These are phyloP conservation scores for Lutjanus argentimaculatus DNA, from an alignment of 2,797 vertebrate genomes.

Conservation along the genomic window DNA sequence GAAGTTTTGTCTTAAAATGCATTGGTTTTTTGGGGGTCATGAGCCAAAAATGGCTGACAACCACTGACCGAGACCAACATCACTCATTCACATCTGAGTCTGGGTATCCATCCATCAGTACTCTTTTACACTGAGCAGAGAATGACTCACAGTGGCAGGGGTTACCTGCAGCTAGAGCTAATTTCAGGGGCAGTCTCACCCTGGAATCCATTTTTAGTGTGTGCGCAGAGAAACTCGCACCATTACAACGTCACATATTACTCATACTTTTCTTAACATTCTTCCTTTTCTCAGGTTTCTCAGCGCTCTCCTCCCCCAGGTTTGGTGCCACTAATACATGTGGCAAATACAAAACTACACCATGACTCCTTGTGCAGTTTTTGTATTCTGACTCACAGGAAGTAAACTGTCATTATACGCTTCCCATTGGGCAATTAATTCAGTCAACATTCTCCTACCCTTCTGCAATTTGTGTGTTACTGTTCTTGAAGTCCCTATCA, in stretches of 20 bases:
- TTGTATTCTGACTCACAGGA: too few relatives aligned
- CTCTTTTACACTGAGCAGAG: constrained; percentile 50
- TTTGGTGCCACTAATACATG: not conserved
- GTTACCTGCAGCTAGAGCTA: constrained; percentile 72
- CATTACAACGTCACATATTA: constrained; percentile 24
- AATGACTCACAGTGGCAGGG: constrained; percentile 65
- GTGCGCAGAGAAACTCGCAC: constrained; percentile 27
- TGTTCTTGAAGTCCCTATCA: too few relatives aligned
- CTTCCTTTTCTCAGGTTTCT: not conserved
- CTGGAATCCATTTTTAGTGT: constrained; percentile 47
- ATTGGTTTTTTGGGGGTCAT: constrained; percentile 20
- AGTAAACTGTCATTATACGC: too few relatives aligned
- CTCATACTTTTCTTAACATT: constrained; percentile 16
- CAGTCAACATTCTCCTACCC: too few relatives aligned
- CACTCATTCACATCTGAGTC: constrained; percentile 15
- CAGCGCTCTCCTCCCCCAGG: fast-evolving
- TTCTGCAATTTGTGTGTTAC: too few relatives aligned
- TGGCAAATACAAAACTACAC: not conserved
- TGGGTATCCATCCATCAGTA: constrained; percentile 64
- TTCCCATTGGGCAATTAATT: too few relatives aligned
- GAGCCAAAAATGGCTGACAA: constrained; percentile 43
- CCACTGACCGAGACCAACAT: constrained; percentile 31
- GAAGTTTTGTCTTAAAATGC: not conserved
- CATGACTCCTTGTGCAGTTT: not conserved
- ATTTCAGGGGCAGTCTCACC: constrained; percentile 64